Evolutionary conservation across 2,888 invertebrate species (phyloP), one percentile per base, ranked within the genome.

Genomic region (Eristalis arbustorum): DNA sequence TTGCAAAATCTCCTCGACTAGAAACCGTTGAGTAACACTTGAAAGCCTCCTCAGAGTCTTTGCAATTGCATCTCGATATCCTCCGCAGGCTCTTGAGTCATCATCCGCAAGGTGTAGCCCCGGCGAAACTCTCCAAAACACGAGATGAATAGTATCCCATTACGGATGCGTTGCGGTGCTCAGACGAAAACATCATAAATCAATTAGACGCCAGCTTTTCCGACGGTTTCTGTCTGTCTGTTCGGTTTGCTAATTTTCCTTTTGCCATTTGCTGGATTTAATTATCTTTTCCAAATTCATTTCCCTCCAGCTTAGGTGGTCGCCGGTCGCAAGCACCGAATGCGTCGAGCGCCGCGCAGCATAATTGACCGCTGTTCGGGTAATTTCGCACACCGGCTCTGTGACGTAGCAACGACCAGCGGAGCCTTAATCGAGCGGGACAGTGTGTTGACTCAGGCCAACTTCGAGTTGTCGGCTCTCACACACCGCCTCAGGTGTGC

Each of bases 181-280:
- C 76, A 73, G 72, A 82, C 67, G 61, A 81, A 74, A 82, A 82
- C 85, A 82, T 61, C 66, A 66, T 85, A 85, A 85, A 85, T 85
- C 85, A 85, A 85, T 85, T 85, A 85, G 66, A 82, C 77, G 85
- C 73, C 69, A 73, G 74, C 77, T 82, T 85, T 77, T 85, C 73
- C 85, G 85, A 85, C 82, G 85, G 57, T 74, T 74, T 76, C 82
- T 73, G 82, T 85, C 85, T 69, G 66, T 85, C 77, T 67, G 77
- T 61, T 34, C n/a, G 72, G 64, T 69, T 77, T 22, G 81, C 77
- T 77, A 77, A 85, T 85, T 85, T 85, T 82, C 62, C 61, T 66
- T 42, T 74, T 73, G 69, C 77, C 56, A 85, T 77, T 85, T 77
- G 82, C 64, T 85, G 79, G 49, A 85, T 74, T 82, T 82, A 77